Conservation (phyloP, 2,888 invertebrate species). For the Cyclophora albipunctata region DNA sequence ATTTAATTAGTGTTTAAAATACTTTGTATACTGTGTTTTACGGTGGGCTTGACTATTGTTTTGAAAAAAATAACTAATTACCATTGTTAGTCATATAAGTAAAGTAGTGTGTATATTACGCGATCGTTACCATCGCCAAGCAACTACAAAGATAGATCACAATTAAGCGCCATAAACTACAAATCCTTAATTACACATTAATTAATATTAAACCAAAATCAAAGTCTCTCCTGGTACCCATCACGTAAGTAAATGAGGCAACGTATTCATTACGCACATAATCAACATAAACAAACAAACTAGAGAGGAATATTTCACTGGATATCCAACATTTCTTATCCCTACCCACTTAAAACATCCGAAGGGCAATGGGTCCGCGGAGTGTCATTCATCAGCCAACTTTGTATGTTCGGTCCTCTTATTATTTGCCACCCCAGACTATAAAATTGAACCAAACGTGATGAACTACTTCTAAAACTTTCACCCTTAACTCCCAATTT, state of each 20-base stretch:
- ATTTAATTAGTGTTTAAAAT: too few species aligned
- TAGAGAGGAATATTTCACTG: constrained; percentile 59
- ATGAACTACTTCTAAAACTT: constrained; percentile 17
- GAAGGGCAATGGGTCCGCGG: constrained; percentile 74
- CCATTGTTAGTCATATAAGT: too few species aligned
- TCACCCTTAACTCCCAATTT: constrained; percentile 16
- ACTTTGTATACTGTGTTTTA: too few species aligned
- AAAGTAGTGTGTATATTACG: too few species aligned
- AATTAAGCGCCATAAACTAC: too few species aligned
- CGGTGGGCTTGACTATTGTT: too few species aligned
- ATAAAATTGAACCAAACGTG: constrained; percentile 69
- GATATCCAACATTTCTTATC: constrained; percentile 72
- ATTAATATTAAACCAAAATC: constrained; percentile 5
- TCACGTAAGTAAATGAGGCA: constrained; percentile 31
- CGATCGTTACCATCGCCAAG: too few species aligned
- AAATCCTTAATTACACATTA: too few species aligned
- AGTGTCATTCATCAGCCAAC: constrained; percentile 75
- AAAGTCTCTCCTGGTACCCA: constrained; percentile 33
- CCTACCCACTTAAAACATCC: constrained; percentile 70
- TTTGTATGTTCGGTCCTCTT: constrained; percentile 70
- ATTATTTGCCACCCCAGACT: constrained; percentile 68
- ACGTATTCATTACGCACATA: constrained; percentile 49
- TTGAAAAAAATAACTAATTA: too few species aligned
- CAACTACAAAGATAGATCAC: too few species aligned
- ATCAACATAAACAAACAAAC: constrained; percentile 35